Base-by-base conservation (phyloP, 2,113 vertebrate species). In the Etia nguti region DNA sequence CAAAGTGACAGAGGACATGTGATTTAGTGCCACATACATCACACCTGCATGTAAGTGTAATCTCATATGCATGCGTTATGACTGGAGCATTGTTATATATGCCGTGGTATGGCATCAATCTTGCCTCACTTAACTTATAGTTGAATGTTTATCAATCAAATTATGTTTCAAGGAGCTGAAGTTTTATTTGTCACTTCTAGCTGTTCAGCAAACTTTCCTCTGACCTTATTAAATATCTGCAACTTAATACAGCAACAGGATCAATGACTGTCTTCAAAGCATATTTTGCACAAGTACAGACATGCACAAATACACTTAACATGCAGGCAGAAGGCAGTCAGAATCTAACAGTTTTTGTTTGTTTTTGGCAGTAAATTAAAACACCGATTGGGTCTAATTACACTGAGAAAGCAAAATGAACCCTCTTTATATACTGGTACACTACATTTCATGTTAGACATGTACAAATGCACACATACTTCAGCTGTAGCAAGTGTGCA, bases 171-270 rank as follows among this genome's bases (percentile, higher is more conserved):
- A 60, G 26, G 1, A 60, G 29, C 57, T 60, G 57, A 60, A 60
- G 16, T 34, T 34, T 60, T 60, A 34, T 60, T 29, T 60, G 16
- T 60, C 8, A 10, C 29, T 60, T 48, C 15, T 36, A n/a, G 31
- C 60, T 4, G 31, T 34, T 62, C 31, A 12, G 60, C 18, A n/a
- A 36, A 22, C 34, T 13, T 65, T 8, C 31, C 20, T n/a, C 0
- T 65, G 10, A 20, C 31, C 4, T 65, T 36, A 12, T 36, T 38
- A 65, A 65, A n/a, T 38, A 65, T 1, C 0, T 65, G 20, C 6
- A 65, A 10, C 10, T 65, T 7, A 0, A 38, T 13, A 38, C 34
- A 68, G 34, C 60, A 38, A 65, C 34, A n/a, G 34, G 60, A n/a
- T 36, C 60, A 68, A 13, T 22, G 62, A 38, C 10, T 68, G 34